phyloP scores from a whole-genome alignment of 2,113 vertebrate species.

The Albula glossodonta region DNA sequence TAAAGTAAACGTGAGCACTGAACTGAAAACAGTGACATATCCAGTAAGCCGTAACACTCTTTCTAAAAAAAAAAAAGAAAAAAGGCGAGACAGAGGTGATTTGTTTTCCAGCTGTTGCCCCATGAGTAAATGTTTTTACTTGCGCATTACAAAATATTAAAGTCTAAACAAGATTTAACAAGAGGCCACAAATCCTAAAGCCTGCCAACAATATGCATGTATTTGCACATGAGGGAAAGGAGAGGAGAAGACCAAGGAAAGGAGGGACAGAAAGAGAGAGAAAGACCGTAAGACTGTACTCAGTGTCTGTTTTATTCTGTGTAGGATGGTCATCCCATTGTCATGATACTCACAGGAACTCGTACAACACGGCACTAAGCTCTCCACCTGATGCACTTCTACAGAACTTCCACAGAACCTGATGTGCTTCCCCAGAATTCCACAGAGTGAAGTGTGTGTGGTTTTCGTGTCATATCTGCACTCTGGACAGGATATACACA shows the following conservation, averaged over 20 bases:
- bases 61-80: background rate
- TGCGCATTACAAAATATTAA: conserved; percentile 21
- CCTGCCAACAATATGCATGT: background rate
- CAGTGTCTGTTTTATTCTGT: background rate
- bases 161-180: conserved; percentile 24
- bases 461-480: too few species aligned
- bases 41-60: background rate
- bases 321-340: background rate
- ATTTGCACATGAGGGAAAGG: background rate
- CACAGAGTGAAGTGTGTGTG: too few species aligned
- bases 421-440: too few species aligned
- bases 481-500: too few species aligned
- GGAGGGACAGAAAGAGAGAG: background rate
- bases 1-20: conserved; percentile 24
- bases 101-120: background rate
- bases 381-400: too few species aligned
- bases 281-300: background rate
- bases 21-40: background rate
- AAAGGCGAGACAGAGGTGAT: conserved; percentile 46
- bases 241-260: background rate
- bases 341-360: background rate
- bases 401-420: too few species aligned
- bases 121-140: conserved; percentile 37
- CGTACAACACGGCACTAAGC: background rate
- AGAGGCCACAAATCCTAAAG: conserved; percentile 5